These are phyloP conservation scores for Irena cyanogastra DNA, from an alignment of 2,113 vertebrate species.

Conservation along the genomic window DNA sequence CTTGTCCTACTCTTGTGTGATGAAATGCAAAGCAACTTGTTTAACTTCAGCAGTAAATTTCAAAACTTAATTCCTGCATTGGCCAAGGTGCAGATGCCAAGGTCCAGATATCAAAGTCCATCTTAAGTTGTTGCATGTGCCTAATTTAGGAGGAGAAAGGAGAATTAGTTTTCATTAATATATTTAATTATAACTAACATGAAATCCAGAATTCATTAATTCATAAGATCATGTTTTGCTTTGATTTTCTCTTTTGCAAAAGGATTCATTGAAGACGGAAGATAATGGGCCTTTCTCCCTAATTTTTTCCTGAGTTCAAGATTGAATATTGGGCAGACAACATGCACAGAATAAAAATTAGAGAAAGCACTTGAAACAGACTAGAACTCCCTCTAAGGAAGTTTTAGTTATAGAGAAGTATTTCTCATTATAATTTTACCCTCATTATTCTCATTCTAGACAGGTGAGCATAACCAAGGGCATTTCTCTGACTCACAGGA, in stretches of 20 bases:
- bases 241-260: neutral
- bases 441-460: neutral
- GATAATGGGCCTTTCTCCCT: neutral
- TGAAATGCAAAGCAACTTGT: neutral
- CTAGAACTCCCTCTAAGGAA: neutral
- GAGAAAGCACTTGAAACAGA: neutral
- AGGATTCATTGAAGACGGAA: neutral
- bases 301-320: neutral
- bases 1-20: neutral
- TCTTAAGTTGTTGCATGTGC: neutral
- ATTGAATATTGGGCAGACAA: neutral
- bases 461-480: neutral
- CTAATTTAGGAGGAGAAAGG: neutral
- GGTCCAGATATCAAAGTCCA: neutral
- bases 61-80: neutral
- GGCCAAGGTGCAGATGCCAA: neutral
- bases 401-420: neutral
- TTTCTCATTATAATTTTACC: neutral
- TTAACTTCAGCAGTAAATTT: neutral
- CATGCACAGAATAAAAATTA: neutral
- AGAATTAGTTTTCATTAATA: neutral
- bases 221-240: neutral
- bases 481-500: neutral
- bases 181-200: neutral
- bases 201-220: neutral